Evolutionary conservation across 1,140 invertebrate genomes (phyloP).

Genomic region (Oreohelix idahoensis): DNA sequence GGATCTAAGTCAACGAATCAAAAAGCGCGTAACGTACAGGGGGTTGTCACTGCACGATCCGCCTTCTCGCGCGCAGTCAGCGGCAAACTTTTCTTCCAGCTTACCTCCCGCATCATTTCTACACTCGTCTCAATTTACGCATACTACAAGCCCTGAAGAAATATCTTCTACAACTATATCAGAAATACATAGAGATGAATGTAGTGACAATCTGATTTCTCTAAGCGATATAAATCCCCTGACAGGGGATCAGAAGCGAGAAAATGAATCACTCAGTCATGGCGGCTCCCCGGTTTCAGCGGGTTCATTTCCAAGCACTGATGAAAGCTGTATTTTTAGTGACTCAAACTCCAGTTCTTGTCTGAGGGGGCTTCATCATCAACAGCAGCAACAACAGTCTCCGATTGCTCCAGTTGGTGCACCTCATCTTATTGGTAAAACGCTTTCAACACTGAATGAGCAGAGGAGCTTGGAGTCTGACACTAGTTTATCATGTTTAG

Average conservation of each 20-base stretch:
- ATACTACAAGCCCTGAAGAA: background rate
- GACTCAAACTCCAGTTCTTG: background rate
- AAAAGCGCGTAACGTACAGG: constrained; percentile 83
- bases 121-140: background rate
- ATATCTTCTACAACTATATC: background rate
- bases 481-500: constrained; percentile 8
- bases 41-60: constrained; percentile 50
- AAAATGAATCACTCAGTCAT: too few species aligned
- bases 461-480: constrained; percentile 46
- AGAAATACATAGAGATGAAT: background rate
- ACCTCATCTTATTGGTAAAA: background rate
- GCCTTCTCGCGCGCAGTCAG: constrained; percentile 17
- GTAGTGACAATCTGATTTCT: constrained; percentile 1
- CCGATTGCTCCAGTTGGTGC: background rate
- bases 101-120: background rate
- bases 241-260: background rate
- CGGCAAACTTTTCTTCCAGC: background rate
- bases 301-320: background rate
- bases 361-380: background rate
- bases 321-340: background rate
- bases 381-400: background rate
- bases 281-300: background rate
- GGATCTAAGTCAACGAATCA: constrained; percentile 85
- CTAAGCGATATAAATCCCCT: background rate
- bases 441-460: constrained; percentile 37